phyloP scores from a whole-genome alignment of 2,888 invertebrate species.

The Luperina testacea region DNA sequence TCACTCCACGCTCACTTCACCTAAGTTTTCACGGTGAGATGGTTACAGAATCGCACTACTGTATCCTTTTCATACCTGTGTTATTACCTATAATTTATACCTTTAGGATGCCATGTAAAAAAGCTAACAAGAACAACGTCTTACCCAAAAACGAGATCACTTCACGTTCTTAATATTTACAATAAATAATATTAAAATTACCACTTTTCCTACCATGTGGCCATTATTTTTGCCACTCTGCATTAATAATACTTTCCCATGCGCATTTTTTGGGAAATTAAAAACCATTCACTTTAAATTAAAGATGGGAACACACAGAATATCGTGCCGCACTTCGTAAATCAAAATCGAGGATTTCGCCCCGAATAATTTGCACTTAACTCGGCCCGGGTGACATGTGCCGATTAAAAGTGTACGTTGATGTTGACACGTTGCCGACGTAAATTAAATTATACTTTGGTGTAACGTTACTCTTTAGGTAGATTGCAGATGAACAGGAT shows the following conservation, averaged over 20 bases:
- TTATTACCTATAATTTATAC: neutral
- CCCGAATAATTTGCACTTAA: slow-evolving; percentile 66
- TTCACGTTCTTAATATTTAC: neutral
- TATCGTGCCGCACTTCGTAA: slow-evolving; percentile 38
- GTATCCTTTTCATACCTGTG: neutral
- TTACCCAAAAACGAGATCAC: neutral
- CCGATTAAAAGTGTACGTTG: slow-evolving; percentile 62
- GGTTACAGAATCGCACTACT: too few species aligned
- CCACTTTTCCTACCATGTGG: neutral
- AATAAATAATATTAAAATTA: neutral
- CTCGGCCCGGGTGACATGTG: slow-evolving; percentile 46
- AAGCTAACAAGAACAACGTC: neutral
- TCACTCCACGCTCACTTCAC: too few species aligned
- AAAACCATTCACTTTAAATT: neutral
- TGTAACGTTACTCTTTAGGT: slow-evolving; percentile 22
- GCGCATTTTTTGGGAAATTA: neutral
- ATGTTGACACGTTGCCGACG: slow-evolving; percentile 50
- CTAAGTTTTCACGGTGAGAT: too few species aligned
- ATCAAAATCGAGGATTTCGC: slow-evolving; percentile 41
- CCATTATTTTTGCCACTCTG: too few species aligned
- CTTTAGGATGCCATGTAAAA: neutral
- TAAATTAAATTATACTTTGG: slow-evolving; percentile 47
- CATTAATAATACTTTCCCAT: neutral
- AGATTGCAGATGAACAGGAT: neutral
- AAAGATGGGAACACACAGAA: slow-evolving; percentile 15